A percentile compares a stretch with the other conserved stretches of the same genome.
Conservation (phyloP, 2,797 vertebrate genomes). For the Mus minutoides region DNA sequence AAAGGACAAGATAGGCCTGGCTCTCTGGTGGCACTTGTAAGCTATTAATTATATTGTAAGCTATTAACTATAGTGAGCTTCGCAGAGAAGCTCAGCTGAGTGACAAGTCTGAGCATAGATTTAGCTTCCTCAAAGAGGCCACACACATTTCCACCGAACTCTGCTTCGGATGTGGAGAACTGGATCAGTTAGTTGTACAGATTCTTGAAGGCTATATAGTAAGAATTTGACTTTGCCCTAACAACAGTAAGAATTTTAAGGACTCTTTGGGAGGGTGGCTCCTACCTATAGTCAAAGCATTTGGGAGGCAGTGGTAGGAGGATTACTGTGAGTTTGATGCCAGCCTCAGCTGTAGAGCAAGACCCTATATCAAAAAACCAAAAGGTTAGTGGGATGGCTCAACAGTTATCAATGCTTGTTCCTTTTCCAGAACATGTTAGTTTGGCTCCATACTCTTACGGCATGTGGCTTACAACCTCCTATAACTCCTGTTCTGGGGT, state of each 20-base stretch:
- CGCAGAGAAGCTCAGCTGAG: not conserved
- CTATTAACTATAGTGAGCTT: not conserved
- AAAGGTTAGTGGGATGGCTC: not conserved
- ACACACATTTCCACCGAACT: not conserved
- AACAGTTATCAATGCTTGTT: not conserved
- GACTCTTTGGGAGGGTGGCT: not conserved
- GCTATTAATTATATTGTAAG: not conserved
- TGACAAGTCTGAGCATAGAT: not conserved
- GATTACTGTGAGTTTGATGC: not conserved
- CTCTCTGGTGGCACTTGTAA: not conserved
- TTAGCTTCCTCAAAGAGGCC: not conserved
- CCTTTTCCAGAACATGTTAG: not conserved
- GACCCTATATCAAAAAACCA: not conserved
- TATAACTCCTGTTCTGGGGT: not conserved
- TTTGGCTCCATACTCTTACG: not conserved
- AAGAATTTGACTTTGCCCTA: constrained; percentile 20
- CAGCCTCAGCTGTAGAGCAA: not conserved
- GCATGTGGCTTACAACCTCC: not conserved
- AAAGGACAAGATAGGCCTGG: not conserved
- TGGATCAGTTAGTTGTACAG: not conserved
- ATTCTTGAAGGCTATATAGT: not conserved
- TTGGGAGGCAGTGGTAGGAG: not conserved
- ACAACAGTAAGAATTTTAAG: constrained; percentile 12
- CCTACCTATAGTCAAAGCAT: not conserved
- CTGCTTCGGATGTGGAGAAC: not conserved